Conservation (phyloP, 64 coral and sea anemone genomes). For the Montipora efflorescens region DNA sequence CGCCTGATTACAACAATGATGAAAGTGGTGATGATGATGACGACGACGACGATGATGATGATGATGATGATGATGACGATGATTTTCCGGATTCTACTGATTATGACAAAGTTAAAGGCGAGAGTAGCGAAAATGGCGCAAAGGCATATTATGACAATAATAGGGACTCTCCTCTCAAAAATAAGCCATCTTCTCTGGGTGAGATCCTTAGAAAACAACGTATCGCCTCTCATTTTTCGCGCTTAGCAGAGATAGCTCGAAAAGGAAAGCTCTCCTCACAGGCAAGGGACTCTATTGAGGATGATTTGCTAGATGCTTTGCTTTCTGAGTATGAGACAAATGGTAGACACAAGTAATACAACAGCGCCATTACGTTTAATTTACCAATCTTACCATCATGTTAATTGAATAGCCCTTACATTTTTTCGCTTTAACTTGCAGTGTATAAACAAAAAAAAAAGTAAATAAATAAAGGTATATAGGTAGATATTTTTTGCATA, state of each 20-base stretch:
- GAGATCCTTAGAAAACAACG: conserved; percentile 36
- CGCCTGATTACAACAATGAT: not conserved
- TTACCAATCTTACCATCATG: not conserved
- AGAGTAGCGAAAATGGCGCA: not conserved
- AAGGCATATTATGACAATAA: no score
- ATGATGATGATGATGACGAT: not conserved
- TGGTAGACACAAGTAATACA: not conserved
- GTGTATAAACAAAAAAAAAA: no score
- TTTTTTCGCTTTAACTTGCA: no score
- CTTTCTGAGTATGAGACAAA: conserved; percentile 7
- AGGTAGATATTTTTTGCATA: no score
- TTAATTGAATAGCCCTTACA: no score
- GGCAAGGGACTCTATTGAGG: conserved; percentile 3
- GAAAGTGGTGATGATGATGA: not conserved
- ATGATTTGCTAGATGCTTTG: conserved; percentile 12
- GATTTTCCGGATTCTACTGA: not conserved
- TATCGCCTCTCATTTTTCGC: conserved; percentile 61
- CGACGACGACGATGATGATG: not conserved
- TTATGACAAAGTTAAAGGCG: not conserved
- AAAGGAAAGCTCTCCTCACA: conserved; percentile 27
- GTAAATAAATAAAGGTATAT: no score
- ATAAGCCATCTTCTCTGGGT: not conserved
- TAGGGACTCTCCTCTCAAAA: not conserved
- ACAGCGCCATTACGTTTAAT: not conserved
- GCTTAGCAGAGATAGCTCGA: conserved; percentile 41